Evolutionary conservation across 2,797 vertebrate genomes (phyloP).

Genomic region (Coreius guichenoti): DNA sequence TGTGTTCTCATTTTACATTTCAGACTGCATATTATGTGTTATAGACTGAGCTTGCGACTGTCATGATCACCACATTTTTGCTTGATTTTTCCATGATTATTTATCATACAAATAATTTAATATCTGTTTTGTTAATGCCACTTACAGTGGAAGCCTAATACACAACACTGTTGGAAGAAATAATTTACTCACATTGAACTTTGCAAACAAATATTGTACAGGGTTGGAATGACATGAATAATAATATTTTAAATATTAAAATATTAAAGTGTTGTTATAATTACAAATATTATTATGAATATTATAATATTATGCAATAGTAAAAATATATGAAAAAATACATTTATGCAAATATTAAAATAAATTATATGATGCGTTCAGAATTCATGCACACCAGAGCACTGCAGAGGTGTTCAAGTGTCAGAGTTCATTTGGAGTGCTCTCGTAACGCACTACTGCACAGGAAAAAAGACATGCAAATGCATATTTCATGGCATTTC

Average conservation of each 20-base stretch:
- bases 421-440: neutral
- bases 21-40: neutral
- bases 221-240: neutral
- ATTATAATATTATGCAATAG: neutral
- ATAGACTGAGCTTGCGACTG: neutral
- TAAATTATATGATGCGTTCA: too few species aligned
- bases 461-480: neutral
- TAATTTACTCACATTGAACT: neutral
- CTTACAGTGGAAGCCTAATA: constrained; percentile 1
- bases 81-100: neutral
- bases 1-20: neutral
- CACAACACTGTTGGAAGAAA: neutral
- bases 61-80: neutral
- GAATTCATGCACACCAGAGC: neutral
- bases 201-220: neutral
- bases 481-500: neutral
- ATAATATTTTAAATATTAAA: neutral
- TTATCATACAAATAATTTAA: neutral
- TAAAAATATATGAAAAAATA: neutral
- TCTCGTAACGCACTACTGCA: neutral
- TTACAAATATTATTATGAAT: neutral
- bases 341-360: too few species aligned
- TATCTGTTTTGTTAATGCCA: neutral
- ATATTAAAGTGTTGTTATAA: neutral
- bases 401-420: neutral